Percentiles rank a stretch among this genome's conserved stretches.
phyloP scores from a whole-genome alignment of 2,113 vertebrate species.

The Gnathonemus echidnorhynchus region DNA sequence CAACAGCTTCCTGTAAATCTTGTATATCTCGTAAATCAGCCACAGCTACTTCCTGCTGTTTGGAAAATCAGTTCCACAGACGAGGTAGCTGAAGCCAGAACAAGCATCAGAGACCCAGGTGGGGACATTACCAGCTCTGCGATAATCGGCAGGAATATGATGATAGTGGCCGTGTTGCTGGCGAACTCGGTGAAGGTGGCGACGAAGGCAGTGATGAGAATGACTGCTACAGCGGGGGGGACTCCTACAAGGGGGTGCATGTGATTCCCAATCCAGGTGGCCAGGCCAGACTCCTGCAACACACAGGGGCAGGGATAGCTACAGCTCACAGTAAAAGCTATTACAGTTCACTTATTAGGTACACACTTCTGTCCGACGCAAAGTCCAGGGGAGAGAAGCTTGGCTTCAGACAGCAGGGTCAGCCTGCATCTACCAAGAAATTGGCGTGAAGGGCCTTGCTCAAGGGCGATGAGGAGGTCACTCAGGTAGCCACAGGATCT shows the following conservation, averaged over 20 bases:
- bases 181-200: conserved; percentile 93
- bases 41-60: not conserved
- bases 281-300: conserved; percentile 84
- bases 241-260: conserved; percentile 79
- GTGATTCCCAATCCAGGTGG: conserved; percentile 80
- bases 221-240: conserved; percentile 70
- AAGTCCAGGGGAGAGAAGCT: not conserved
- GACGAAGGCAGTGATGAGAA: conserved; percentile 77
- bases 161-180: conserved; percentile 93
- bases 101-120: no score
- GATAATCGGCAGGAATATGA: conserved; percentile 88
- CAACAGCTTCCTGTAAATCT: not conserved
- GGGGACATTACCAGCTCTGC: conserved; percentile 79
- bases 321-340: not conserved
- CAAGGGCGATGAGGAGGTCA: not conserved
- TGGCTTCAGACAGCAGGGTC: not conserved
- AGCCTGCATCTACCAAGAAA: not conserved
- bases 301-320: not conserved
- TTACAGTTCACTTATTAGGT: not conserved
- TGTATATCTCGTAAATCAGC: not conserved
- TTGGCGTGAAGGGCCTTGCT: not conserved
- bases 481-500: not conserved
- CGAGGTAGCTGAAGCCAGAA: no score
- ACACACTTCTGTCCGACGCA: not conserved
- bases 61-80: not conserved